phyloP scores from a whole-genome alignment of 2,113 vertebrate genomes.

The Pongo pygmaeus region DNA sequence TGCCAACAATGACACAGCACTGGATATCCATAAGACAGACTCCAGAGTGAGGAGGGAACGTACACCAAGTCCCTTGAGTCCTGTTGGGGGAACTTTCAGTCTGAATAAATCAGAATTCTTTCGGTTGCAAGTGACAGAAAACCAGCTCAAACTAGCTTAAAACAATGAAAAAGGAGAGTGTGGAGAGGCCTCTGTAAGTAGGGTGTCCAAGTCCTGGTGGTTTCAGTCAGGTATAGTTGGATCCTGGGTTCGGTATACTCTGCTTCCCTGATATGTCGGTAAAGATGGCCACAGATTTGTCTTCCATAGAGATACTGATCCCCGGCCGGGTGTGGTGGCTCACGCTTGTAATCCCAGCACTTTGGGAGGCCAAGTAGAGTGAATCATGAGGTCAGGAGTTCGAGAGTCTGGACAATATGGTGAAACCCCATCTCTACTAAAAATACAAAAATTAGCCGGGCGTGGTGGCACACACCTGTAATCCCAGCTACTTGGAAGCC shows the following conservation, averaged over 20 bases:
- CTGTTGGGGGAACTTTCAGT: neutral
- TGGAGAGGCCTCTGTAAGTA: neutral
- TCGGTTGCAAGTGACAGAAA: neutral
- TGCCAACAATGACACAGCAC: neutral
- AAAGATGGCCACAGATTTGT: neutral
- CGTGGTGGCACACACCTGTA: accelerated
- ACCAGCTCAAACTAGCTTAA: neutral
- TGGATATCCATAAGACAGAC: too few relatives aligned
- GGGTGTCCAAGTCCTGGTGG: neutral
- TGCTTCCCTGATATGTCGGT: neutral
- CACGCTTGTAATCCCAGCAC: too few relatives aligned
- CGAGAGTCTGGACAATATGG: too few relatives aligned
- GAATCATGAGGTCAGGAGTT: too few relatives aligned
- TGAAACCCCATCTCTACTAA: too few relatives aligned
- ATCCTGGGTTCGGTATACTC: neutral
- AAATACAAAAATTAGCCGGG: too few relatives aligned
- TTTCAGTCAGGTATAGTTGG: neutral
- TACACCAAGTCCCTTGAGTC: neutral
- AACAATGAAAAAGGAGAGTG: neutral
- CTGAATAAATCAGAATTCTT: neutral
- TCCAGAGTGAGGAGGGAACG: neutral
- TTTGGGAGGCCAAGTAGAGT: too few relatives aligned
- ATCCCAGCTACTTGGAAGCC: too few relatives aligned
- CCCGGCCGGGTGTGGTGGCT: neutral
- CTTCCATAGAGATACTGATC: neutral